Percentiles rank a stretch among this genome's conserved stretches.
phyloP scores from a whole-genome alignment of 2,113 vertebrate species.

The Bos indicus region DNA sequence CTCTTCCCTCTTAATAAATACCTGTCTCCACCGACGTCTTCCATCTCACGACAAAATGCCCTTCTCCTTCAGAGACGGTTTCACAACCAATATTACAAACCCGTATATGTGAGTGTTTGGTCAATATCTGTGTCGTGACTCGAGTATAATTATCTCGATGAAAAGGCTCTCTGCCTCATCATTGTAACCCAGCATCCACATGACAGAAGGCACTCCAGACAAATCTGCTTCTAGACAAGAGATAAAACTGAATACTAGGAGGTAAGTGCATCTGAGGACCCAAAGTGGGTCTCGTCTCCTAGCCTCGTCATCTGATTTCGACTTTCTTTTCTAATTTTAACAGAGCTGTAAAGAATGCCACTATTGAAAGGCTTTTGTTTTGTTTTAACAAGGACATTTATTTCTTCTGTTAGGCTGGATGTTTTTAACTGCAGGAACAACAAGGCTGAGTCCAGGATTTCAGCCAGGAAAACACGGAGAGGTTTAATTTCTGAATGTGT shows the following conservation, averaged over 20 bases:
- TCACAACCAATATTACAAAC: background rate
- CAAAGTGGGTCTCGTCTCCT: background rate
- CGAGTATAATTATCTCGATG: background rate
- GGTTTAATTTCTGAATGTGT: background rate
- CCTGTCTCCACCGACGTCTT: background rate
- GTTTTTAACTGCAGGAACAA: background rate
- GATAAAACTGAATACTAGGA: background rate
- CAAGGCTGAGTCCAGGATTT: background rate
- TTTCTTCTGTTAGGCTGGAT: background rate
- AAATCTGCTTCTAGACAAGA: background rate
- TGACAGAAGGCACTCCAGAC: background rate
- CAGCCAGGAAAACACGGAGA: background rate
- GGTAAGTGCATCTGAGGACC: background rate
- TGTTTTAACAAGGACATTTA: background rate
- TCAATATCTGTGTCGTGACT: background rate
- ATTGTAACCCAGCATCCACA: background rate
- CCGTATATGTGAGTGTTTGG: too few species aligned
- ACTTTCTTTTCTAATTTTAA: background rate
- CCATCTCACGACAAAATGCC: background rate
- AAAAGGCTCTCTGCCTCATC: background rate
- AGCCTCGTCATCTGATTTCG: background rate
- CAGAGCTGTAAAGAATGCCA: background rate
- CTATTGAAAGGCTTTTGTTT: background rate
- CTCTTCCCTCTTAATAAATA: background rate
- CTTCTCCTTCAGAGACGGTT: background rate